These are phyloP conservation scores for Eurystomus glaucurus DNA, from an alignment of 2,797 vertebrate genomes.

Conservation along the genomic window DNA sequence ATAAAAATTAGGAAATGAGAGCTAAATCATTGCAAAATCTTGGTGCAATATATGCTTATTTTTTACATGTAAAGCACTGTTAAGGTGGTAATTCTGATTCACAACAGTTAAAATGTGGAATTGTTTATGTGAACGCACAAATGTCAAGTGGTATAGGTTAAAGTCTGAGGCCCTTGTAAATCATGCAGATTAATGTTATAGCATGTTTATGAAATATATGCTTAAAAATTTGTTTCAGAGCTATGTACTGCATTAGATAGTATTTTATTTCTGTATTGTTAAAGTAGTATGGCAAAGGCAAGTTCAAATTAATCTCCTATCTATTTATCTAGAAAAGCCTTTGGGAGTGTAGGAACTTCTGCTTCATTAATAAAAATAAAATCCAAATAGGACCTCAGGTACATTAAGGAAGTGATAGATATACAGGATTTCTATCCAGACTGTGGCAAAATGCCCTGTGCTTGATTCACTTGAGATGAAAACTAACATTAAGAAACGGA, in stretches of 20 bases:
- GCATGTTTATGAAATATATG: neutral
- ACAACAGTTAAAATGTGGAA: neutral
- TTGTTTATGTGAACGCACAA: neutral
- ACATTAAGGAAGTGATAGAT: neutral
- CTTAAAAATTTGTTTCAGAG: neutral
- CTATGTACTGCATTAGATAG: neutral
- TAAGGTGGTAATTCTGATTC: neutral
- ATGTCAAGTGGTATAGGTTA: neutral
- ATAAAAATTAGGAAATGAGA: neutral
- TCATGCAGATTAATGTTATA: neutral
- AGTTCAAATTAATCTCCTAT: neutral
- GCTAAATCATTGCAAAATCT: neutral
- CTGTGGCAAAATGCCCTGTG: neutral
- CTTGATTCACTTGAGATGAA: neutral
- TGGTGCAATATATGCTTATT: neutral
- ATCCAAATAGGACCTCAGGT: neutral
- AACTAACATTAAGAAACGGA: neutral
- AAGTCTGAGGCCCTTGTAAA: neutral
- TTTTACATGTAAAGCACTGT: neutral
- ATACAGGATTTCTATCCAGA: neutral
- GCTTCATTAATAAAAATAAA: constrained; percentile 5
- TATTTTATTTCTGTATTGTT: neutral
- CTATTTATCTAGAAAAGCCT: neutral
- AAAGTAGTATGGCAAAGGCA: neutral
- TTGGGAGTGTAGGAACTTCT: neutral